These are phyloP conservation scores for Pangasius macronema DNA, from an alignment of 2,797 vertebrate species.

Conservation along the genomic window DNA sequence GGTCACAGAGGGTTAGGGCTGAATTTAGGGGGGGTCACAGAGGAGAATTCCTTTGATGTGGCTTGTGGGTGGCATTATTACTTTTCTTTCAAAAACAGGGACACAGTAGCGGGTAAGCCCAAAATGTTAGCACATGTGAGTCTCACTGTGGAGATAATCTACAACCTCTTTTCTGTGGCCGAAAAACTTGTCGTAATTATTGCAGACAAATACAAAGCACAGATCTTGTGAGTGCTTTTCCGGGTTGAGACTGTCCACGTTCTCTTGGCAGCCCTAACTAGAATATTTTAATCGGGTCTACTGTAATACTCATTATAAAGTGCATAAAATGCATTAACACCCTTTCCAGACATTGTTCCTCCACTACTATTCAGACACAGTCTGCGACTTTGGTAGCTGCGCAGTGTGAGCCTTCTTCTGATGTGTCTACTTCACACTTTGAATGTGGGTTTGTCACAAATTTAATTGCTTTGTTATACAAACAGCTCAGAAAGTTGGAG, in stretches of 20 bases:
- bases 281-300: neutral
- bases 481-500: neutral
- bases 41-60: constrained; percentile 62
- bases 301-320: neutral
- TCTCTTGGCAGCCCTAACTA: neutral
- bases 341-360: neutral
- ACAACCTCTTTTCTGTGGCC: constrained; percentile 10
- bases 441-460: constrained; percentile 24
- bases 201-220: constrained; percentile 22
- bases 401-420: neutral
- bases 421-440: neutral
- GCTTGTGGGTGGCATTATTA: constrained; percentile 62
- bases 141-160: constrained; percentile 21
- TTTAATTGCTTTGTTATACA: neutral
- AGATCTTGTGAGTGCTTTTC: neutral
- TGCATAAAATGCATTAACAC: neutral
- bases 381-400: neutral
- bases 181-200: neutral
- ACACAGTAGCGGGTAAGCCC: constrained; percentile 48
- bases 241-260: neutral
- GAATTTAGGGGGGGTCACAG: constrained; percentile 42
- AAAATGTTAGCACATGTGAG: constrained; percentile 57
- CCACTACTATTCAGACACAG: neutral
- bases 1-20: constrained; percentile 35
- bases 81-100: constrained; percentile 56